These are phyloP conservation scores for Limnodromus scolopaceus DNA, from an alignment of 2,797 vertebrate genomes.

Conservation along the genomic window DNA sequence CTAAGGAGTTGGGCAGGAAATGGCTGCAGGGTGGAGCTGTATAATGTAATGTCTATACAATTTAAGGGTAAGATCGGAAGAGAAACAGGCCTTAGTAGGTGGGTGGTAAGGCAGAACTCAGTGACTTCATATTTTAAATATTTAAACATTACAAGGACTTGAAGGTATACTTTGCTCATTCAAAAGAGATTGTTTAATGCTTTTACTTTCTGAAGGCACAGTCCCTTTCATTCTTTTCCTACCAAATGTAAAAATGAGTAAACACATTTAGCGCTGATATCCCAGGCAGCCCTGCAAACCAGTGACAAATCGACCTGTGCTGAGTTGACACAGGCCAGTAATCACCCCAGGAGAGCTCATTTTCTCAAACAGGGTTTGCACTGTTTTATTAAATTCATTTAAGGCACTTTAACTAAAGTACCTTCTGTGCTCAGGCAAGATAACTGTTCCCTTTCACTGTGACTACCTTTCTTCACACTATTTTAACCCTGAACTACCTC, in stretches of 20 bases:
- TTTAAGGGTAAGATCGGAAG: neutral
- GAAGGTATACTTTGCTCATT: slow-evolving; percentile 36
- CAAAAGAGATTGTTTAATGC: neutral
- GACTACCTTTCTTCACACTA: neutral
- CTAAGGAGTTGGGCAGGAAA: slow-evolving; percentile 35
- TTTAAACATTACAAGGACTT: slow-evolving; percentile 1
- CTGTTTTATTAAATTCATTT: neutral
- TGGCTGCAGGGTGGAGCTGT: slow-evolving; percentile 37
- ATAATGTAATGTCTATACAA: neutral
- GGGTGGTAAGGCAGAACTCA: neutral
- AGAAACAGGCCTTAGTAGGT: neutral
- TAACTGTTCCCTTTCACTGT: neutral
- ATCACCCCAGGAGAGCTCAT: neutral
- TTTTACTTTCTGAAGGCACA: neutral
- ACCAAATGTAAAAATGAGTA: neutral
- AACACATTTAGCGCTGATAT: neutral
- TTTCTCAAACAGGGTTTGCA: neutral
- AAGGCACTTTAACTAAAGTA: neutral
- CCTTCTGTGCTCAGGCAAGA: neutral
- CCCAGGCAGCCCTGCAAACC: neutral
- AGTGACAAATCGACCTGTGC: neutral
- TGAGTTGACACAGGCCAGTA: neutral
- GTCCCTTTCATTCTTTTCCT: neutral
- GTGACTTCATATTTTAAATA: slow-evolving; percentile 53
- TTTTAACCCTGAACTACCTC: neutral